Evolutionary conservation across 2,113 vertebrate genomes (phyloP), one percentile per base, ranked within the genome.

Genomic region (Corvus moneduloides): DNA sequence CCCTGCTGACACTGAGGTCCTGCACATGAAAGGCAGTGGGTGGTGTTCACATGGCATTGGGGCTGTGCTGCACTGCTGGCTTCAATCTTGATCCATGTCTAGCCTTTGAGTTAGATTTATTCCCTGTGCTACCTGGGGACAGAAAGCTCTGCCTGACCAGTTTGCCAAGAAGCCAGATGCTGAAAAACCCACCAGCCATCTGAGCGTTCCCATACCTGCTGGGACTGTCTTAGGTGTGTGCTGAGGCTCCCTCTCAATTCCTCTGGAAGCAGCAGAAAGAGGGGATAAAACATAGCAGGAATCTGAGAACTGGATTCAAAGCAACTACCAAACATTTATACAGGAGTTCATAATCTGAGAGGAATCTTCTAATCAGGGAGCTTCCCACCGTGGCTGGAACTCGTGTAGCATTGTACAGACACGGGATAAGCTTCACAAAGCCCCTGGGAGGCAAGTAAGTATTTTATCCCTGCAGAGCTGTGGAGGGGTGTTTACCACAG

Each of bases 171-270:
- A 74, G 21, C 19, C 22, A 35, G 35, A 11, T 24, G 15, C 33
- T 44, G 41, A 41, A 80, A 61, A 54, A 61, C 2, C 14, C 10
- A 19, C 4, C 24, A 52, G 7, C n/a, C 1, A 1, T n/a, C 35
- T 69, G 37, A 41, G 37, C 9, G 22, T 22, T 52, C 56, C 49
- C 0, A 0, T 35, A 30, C 17, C 13, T 0, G 0, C 44, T 54
- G 59, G n/a, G 32, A 32, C 46, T 43, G 23, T 1, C 30, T 35
- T 4, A 17, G 22, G 28, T 2, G 0, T n/a, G 41, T 54, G 56
- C 30, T 23, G 43, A 30, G 17, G 8, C 8, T 81, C 37, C 35
- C 15, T 62, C 23, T 81, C 30, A 28, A 1, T 56, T 56, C 61
- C 48, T 48, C 27, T 17, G 55, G 21, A 43, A 93, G 39, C 30